Base-by-base conservation (phyloP, 2,888 invertebrate species). In the Aporophyla nigra region DNA sequence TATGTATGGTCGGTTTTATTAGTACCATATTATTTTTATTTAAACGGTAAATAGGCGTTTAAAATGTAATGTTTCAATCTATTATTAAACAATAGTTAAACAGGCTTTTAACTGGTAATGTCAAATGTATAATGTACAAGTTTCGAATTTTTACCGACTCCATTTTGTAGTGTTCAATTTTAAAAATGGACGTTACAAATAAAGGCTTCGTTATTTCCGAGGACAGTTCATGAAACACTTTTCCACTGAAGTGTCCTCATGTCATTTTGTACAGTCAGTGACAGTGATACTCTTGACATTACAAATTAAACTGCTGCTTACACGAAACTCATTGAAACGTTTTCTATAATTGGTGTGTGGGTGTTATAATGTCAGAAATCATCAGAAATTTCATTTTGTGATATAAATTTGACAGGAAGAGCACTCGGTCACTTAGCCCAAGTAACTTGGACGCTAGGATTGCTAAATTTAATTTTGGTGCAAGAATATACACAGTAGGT, bases 221-320 rank as follows among this genome's bases (percentile, higher is more conserved):
- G 63, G 71, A 46, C 58, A 59, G 19, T 61, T 70, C 71, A 51
- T 54, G 63, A 78, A 73, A 49, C 65, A 66, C 53, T 70, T 73
- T 82, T 70, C 46, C 1, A 21, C 12, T 51, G 14, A 78, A 82
- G 74, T 62, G 43, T 78, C 43, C 46, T 70, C 43, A 74, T 62
- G 77, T 59, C 14, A 66, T 14, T 0, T 3, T 51, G 61, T 82
- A 82, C 69, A 53, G 56, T 16, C 46, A 53, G n/a, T 49, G 75
- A 79, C 79, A 82, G 83, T 82, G 83, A 83, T 56, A 65, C 56
- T 63, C 79, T 82, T 82, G 82, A 82, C 83, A 74, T 82, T 78
- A 71, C 16, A 51, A 73, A 62, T 54, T 53, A 9, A 49, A 63
- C 27, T 21, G 24, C 71, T 76, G 24, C 59, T 59, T 70, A 19